phyloP scores from a whole-genome alignment of 2,888 invertebrate genomes.

The Helleia helle region DNA sequence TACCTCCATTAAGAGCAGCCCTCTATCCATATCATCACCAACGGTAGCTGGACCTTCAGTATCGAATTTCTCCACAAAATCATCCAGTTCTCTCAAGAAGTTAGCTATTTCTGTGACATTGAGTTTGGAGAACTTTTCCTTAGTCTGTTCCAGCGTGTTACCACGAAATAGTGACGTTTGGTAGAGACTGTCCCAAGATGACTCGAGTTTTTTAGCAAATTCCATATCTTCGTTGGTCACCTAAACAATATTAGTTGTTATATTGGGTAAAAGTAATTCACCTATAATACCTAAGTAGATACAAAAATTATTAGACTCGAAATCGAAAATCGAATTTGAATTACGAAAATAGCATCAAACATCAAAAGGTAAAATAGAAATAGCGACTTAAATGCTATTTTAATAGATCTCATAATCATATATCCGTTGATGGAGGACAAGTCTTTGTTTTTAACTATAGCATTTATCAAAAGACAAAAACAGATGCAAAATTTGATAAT shows the following conservation, averaged over 20 bases:
- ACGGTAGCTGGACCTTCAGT: conserved; percentile 86
- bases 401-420: too few species aligned
- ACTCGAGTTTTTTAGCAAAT: conserved; percentile 75
- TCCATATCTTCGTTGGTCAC: conserved; percentile 69
- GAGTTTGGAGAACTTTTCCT: conserved; percentile 87
- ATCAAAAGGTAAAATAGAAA: too few species aligned
- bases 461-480: too few species aligned
- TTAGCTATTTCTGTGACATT: conserved; percentile 83
- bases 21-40: conserved; percentile 83
- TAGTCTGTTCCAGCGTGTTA: conserved; percentile 83
- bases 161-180: conserved; percentile 80
- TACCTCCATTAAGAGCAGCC: conserved; percentile 80
- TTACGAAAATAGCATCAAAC: too few species aligned
- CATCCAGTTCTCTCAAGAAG: conserved; percentile 75
- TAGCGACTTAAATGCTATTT: too few species aligned
- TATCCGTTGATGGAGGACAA: too few species aligned
- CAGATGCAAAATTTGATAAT: too few species aligned
- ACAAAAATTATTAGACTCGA: too few species aligned
- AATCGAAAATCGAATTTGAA: too few species aligned
- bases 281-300: too few species aligned
- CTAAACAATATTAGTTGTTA: conserved; percentile 28
- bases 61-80: conserved; percentile 83
- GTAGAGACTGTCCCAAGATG: conserved; percentile 80
- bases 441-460: too few species aligned
- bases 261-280: too few species aligned